Evolutionary conservation across 2,113 vertebrate genomes (phyloP).

Genomic region (Murina feae): DNA sequence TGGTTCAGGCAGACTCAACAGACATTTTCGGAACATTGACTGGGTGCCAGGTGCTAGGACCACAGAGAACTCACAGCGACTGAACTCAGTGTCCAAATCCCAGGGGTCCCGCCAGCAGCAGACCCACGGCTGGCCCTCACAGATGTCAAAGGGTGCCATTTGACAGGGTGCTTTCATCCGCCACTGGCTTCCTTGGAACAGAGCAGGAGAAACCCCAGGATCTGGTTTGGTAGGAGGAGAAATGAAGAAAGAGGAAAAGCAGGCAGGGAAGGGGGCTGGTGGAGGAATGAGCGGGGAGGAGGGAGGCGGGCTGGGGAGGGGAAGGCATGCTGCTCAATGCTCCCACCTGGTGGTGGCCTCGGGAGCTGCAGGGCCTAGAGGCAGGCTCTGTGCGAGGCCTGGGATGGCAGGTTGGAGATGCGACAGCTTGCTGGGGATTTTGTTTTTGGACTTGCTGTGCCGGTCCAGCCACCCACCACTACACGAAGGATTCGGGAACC

Average conservation of each 20-base stretch:
- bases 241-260: neutral
- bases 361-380: rapidly evolving
- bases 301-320: neutral
- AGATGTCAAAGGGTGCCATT: neutral
- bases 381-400: neutral
- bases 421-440: neutral
- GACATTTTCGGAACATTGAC: neutral
- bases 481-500: neutral
- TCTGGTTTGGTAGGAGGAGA: neutral
- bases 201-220: neutral
- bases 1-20: neutral
- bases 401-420: neutral
- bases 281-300: neutral
- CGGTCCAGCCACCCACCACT: neutral
- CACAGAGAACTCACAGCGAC: neutral
- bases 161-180: neutral
- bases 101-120: neutral
- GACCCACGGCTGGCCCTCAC: neutral
- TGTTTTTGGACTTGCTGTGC: neutral
- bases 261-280: neutral
- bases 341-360: slow-evolving; percentile 62
- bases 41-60: neutral
- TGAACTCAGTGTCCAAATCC: neutral
- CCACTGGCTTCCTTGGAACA: neutral
- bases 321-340: neutral